These are phyloP conservation scores for Eriosoma lanigerum DNA, from an alignment of 1,140 invertebrate species.

Conservation along the genomic window DNA sequence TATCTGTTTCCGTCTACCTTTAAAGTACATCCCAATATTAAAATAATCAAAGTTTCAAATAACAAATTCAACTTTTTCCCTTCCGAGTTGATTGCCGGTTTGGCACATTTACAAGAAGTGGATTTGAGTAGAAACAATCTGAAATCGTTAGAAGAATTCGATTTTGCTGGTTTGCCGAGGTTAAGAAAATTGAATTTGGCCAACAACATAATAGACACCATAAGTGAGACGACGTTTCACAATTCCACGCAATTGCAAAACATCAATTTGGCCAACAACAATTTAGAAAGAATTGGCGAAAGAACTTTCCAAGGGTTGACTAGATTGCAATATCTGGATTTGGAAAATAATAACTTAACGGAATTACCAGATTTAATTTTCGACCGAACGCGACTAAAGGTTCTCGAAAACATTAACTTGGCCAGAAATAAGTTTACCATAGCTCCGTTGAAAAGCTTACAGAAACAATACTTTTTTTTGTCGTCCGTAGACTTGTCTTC, in stretches of 20 bases:
- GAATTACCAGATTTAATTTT: slow-evolving; percentile 83
- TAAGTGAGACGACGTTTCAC: slow-evolving; percentile 84
- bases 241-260: slow-evolving; percentile 85
- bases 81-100: slow-evolving; percentile 71
- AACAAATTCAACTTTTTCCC: slow-evolving; percentile 83
- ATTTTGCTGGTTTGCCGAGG: slow-evolving; percentile 77
- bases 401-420: slow-evolving; percentile 79
- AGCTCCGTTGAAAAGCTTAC: slow-evolving; percentile 75
- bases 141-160: slow-evolving; percentile 76
- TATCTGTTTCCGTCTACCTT: slow-evolving; percentile 81
- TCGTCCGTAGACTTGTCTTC: slow-evolving; percentile 75
- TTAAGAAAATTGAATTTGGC: slow-evolving; percentile 70
- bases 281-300: slow-evolving; percentile 73
- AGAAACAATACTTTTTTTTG: slow-evolving; percentile 80
- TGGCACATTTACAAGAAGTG: slow-evolving; percentile 70
- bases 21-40: slow-evolving; percentile 74
- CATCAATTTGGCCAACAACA: slow-evolving; percentile 75
- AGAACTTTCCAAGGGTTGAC: slow-evolving; percentile 80
- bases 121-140: slow-evolving; percentile 77
- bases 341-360: slow-evolving; percentile 72
- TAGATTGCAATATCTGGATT: slow-evolving; percentile 72
- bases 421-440: slow-evolving; percentile 75
- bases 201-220: slow-evolving; percentile 74
- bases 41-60: slow-evolving; percentile 67
- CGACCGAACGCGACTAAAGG: slow-evolving; percentile 73